Base-by-base conservation (phyloP, 2,888 invertebrate genomes). In the Idaea aversata region DNA sequence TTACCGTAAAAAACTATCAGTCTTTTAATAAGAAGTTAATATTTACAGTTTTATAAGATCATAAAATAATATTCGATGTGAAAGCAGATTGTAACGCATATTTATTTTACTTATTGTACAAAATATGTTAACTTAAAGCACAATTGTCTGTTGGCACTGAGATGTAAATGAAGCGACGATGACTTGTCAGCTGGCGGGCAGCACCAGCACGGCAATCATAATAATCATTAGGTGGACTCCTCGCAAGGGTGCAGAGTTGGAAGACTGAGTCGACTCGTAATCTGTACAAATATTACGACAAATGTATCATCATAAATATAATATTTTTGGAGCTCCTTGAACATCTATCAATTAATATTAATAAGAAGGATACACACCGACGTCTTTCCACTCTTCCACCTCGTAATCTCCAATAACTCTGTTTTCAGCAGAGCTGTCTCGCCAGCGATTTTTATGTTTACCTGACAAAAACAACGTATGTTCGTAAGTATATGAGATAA, bases 321-420 rank as follows among this genome's bases (percentile, higher is more conserved):
- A 16, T 7, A 10, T 13, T 59, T 15, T 25, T 59, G 13, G 13
- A 59, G 6, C 16, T 13, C 16, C 25, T 59, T 25, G 13, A 34
- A 47, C 10, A 47, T 47, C 13, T 4, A 59, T 59, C 59, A 59
- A 16, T 59, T 16, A 16, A 62, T 57, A 69, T 59, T 64, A 63
- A 63, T 68, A 62, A 62, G 10, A 62, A 62, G 10, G 47, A 47
- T 47, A 82, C 94, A 93, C 83, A 95, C 95, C 95, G 87, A 94
- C 93, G 87, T 95, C 95, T 87, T 95, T 95, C 95, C 95, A 95
- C 88, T 95, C 96, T 88, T 96, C 95, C 75, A 95, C 94, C 79
- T 95, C 96, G 86, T 95, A 95, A 90, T 95, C 96, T 74, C 93
- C 93, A 72, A 94, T 90, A 74, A 94, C 94, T 89, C 95, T 93